Evolutionary conservation across 2,113 vertebrate genomes (phyloP), one percentile per base, ranked within the genome.

Genomic region (Calypte anna): DNA sequence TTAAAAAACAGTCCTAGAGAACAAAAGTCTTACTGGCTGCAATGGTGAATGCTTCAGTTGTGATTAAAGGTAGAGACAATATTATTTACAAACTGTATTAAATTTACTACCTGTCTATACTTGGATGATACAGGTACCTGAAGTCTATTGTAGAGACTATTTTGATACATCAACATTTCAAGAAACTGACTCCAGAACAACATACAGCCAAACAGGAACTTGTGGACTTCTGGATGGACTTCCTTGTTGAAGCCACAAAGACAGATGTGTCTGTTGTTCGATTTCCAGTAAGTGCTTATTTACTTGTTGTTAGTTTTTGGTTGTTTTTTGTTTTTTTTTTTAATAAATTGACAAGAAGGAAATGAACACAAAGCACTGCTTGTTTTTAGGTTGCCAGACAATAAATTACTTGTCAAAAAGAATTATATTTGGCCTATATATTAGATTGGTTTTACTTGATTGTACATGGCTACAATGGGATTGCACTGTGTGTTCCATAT

Each of bases 201-300:
- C 98, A 98, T 25, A 94, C 93, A 0, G 97, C 98, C 77, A 99
- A 98, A 84, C 99, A 99, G 96, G 99, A 99, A 90, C 98, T 99
- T 38, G 98, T 99, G 95, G 99, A 99, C 96, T 99, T 99, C 95
- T 99, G 99, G 99, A 99, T 99, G 99, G 99, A 99, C 96, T 99
- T 99, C 80, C 97, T 99, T 88, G 99, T 99, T 23, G 99, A 99
- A 94, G 98, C 99, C 46, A 99, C 99, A 19, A 99, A 99, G 95
- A 98, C 98, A 77, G 98, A 99, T 53, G 98, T 99, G 38, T 98
- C 99, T 69, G 98, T 99, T 31, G 99, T 99, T 83, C 98, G 99
- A 94, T 99, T 99, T 96, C 99, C 99, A 68, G 99, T 99, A 97
- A 98, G 99, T 97, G 59, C n/a, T 78, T 88, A 46, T 25, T 59